Percentiles rank a stretch among this genome's conserved stretches.
Conservation (phyloP, 35 echinoderm and acorn worm genomes). For the Ophioderma brevispina region DNA sequence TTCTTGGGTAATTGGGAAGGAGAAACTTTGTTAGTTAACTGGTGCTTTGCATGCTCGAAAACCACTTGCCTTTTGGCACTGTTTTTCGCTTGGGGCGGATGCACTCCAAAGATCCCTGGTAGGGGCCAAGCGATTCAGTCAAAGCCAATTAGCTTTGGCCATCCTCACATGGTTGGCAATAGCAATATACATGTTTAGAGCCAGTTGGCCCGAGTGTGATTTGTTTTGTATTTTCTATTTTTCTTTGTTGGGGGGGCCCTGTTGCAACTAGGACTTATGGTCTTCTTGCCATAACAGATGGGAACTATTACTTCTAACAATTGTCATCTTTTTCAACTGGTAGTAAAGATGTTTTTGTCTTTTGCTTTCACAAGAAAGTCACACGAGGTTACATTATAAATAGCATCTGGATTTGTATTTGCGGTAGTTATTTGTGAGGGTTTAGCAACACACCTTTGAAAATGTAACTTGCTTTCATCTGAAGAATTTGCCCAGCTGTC, state of each 20-base stretch:
- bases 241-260: neutral
- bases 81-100: neutral
- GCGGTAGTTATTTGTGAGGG: neutral
- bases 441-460: neutral
- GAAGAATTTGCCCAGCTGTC: neutral
- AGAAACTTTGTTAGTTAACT: too few species aligned
- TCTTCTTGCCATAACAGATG: neutral
- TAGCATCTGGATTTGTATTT: conserved; percentile 1
- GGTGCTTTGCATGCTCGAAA: too few species aligned
- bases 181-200: neutral
- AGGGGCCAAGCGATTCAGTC: neutral
- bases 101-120: neutral
- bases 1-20: neutral
- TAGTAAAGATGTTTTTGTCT: neutral
- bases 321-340: neutral
- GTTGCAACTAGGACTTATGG: too few species aligned
- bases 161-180: neutral
- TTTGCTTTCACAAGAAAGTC: neutral
- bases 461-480: neutral
- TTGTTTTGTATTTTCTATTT: neutral
- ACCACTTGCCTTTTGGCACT: neutral
- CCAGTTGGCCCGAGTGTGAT: too few species aligned
- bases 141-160: neutral
- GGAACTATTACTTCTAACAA: neutral
- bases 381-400: neutral